Conservation (phyloP, 2,797 vertebrate species). For the Sciurus carolinensis region DNA sequence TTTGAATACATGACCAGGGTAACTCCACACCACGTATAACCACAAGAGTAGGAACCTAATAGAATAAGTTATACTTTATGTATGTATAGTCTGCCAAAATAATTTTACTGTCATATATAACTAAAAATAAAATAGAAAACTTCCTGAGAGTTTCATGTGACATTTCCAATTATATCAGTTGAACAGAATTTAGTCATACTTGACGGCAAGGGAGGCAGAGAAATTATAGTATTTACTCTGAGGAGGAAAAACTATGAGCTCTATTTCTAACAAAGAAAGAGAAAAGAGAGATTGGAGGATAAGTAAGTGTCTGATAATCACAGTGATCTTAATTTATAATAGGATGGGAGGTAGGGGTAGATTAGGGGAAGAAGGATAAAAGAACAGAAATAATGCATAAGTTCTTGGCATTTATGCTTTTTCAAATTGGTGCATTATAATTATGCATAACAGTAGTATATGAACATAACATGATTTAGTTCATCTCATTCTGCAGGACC, state of each 20-base stretch:
- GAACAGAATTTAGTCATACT: neutral
- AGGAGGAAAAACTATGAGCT: slow-evolving; percentile 10
- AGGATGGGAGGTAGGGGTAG: neutral
- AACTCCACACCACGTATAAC: too few relatives aligned
- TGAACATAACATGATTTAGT: too few relatives aligned
- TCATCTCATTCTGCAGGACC: too few relatives aligned
- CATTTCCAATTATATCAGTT: slow-evolving; percentile 49
- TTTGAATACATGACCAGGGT: too few relatives aligned
- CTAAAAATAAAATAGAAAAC: too few relatives aligned
- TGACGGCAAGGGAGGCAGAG: neutral
- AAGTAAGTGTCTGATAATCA: slow-evolving; percentile 17
- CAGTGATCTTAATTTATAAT: slow-evolving; percentile 17
- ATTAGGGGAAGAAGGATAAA: slow-evolving; percentile 12
- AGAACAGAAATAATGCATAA: slow-evolving; percentile 21
- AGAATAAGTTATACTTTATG: too few relatives aligned
- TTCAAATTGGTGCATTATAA: too few relatives aligned
- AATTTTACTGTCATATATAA: too few relatives aligned
- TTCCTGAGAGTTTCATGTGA: slow-evolving; percentile 28
- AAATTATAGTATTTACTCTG: slow-evolving; percentile 42
- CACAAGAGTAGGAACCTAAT: too few relatives aligned
- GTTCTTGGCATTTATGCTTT: slow-evolving; percentile 37
- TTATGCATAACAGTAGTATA: too few relatives aligned
- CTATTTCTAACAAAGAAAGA: slow-evolving; percentile 8
- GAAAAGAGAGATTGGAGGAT: neutral
- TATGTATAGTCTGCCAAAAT: too few relatives aligned